Evolutionary conservation across 2,797 vertebrate species (phyloP).

Genomic region (Thamnophis elegans): DNA sequence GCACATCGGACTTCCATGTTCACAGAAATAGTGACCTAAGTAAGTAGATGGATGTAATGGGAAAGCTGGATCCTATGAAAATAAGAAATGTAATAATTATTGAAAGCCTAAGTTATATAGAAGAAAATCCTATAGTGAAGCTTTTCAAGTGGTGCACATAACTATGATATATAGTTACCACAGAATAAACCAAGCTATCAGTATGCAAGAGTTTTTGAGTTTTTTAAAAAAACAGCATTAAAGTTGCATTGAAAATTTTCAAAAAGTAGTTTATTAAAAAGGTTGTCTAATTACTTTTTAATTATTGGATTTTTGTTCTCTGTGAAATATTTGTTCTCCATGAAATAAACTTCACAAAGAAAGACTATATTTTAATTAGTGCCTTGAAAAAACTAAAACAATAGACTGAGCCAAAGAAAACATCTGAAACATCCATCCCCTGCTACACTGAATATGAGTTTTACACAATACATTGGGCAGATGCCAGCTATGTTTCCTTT

Average conservation of each 20-base stretch:
- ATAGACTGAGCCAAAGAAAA: not conserved
- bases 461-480: slow-evolving; percentile 3
- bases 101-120: not conserved
- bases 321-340: not conserved
- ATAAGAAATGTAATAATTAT: not conserved
- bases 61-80: not conserved
- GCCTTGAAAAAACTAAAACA: slow-evolving; percentile 1
- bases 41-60: not conserved
- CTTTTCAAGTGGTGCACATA: not conserved
- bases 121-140: not conserved
- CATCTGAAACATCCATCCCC: not conserved
- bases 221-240: not conserved
- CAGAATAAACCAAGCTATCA: not conserved
- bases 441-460: not conserved
- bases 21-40: not conserved
- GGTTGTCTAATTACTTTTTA: not conserved
- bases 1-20: not conserved
- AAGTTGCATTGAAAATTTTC: not conserved
- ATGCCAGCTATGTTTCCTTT: slow-evolving; percentile 4
- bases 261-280: not conserved
- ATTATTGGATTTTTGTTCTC: not conserved
- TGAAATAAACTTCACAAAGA: slow-evolving; percentile 1
- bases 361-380: not conserved
- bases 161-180: not conserved
- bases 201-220: not conserved